These are phyloP conservation scores for Agriopis leucophaearia DNA, from an alignment of 2,888 invertebrate genomes.

Conservation along the genomic window DNA sequence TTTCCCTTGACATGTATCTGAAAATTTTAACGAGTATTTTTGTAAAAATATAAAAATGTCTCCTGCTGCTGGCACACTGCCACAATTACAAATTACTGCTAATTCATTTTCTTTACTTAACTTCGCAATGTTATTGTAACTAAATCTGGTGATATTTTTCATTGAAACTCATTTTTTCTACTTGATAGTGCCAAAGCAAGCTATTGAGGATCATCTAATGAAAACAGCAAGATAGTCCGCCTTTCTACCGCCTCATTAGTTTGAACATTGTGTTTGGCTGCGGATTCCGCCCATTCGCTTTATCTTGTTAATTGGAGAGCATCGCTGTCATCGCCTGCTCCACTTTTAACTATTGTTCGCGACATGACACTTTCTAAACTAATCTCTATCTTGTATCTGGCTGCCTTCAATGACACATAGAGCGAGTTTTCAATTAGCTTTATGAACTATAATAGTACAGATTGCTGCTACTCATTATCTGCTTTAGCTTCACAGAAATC, in stretches of 20 bases:
- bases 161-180: not conserved
- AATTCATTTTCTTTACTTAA: constrained; percentile 16
- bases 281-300: constrained; percentile 60
- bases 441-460: not conserved
- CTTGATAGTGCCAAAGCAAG: not conserved
- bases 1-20: constrained; percentile 49
- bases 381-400: constrained; percentile 71
- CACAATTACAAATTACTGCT: constrained; percentile 52
- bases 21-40: constrained; percentile 52
- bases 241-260: constrained; percentile 63
- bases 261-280: constrained; percentile 53
- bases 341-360: constrained; percentile 73
- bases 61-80: constrained; percentile 52
- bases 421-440: constrained; percentile 53
- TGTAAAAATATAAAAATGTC: constrained; percentile 50
- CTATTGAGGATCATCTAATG: constrained; percentile 34
- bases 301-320: constrained; percentile 71
- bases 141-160: not conserved
- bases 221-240: constrained; percentile 55
- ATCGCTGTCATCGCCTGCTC: constrained; percentile 63
- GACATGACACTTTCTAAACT: constrained; percentile 79
- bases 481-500: not conserved
- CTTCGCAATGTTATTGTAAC: not conserved
- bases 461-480: no score
- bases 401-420: constrained; percentile 67